Evolutionary conservation across 2,888 invertebrate genomes (phyloP).

Genomic region (Drepana falcataria): DNA sequence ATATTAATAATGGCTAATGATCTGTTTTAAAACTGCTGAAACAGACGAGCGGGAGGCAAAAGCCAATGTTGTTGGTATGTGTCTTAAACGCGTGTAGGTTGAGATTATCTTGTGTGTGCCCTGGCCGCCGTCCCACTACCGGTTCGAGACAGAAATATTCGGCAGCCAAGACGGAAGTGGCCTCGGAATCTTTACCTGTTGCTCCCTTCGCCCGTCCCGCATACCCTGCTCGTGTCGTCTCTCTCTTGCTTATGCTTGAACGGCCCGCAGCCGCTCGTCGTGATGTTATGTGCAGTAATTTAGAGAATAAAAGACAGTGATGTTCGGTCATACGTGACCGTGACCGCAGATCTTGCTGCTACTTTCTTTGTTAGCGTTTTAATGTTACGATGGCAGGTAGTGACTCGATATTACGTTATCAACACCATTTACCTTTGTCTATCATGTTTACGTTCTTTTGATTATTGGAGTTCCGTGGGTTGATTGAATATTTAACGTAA

Average conservation of each 20-base stretch:
- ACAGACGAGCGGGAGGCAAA: conserved; percentile 22
- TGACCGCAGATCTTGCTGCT: conserved; percentile 64
- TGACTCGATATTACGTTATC: conserved; percentile 2
- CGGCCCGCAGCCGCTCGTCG: conserved; percentile 48
- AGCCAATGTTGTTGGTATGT: conserved; percentile 30
- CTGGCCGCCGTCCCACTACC: conserved; percentile 77
- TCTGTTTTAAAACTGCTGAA: conserved; percentile 24
- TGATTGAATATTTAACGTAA: no score
- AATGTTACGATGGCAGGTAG: conserved; percentile 24
- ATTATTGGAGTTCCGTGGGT: not conserved
- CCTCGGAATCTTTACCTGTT: conserved; percentile 80
- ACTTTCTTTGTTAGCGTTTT: conserved; percentile 59
- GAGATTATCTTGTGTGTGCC: conserved; percentile 55
- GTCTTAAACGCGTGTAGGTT: conserved; percentile 36
- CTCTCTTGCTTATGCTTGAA: conserved; percentile 44
- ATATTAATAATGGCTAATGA: conserved; percentile 22
- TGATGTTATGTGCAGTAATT: conserved; percentile 67
- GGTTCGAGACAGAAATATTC: conserved; percentile 79
- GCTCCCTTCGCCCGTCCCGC: conserved; percentile 74
- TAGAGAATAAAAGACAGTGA: conserved; percentile 67
- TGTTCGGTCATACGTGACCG: conserved; percentile 67
- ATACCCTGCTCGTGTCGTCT: conserved; percentile 50
- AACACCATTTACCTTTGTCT: not conserved
- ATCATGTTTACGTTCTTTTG: not conserved
- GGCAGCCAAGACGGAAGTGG: conserved; percentile 79